Evolutionary conservation across 2,797 vertebrate genomes (phyloP), one percentile per base, ranked within the genome.

Genomic region (Poecilia wingei): DNA sequence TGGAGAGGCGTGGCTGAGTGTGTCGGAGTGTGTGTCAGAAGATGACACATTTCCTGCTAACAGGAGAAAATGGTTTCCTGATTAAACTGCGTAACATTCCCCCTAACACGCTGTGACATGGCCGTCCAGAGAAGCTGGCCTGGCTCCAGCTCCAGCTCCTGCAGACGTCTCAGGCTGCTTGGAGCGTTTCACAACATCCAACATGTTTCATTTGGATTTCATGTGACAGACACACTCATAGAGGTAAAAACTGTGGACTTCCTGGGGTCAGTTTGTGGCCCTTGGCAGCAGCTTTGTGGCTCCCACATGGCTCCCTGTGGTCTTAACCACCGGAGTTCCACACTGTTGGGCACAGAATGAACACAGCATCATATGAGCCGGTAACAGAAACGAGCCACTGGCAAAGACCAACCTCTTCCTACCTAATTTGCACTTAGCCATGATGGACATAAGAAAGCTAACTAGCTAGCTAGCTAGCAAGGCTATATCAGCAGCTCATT

Each of bases 1-100:
- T 16, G 69, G 5, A 87, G 41, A 70, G 79, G 81, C 6, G 88
- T 86, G 83, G 68, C 74, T 12, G 78, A 16, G 61, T 74, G 61
- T 82, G 76, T 82, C 86, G 73, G 86, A 84, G 49, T 85, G 82
- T 82, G 75, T 84, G 90, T 90, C 86, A 75, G 79, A 86, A 86
- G 76, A 86, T 93, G 92, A 94, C 94, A 89, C 89, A 91, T 92
- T 94, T 95, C 94, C 94, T 95, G 90, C 72, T 76, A 79, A 82
- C 79, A 87, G 76, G 82, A 78, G 81, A 80, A 86, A 91, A 83
- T 77, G 20, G 82, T 91, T 94, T 94, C 93, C 94, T 94, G 92
- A 84, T 92, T 90, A 75, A 78, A 85, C 88, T 79, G 86, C 79
- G 7, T 88, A 72, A 76, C 78, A 66, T n/a, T 75, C 49, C 71